A percentile compares a stretch with the other conserved stretches of the same genome.
These are phyloP conservation scores for Mesoclemmys tuberculata DNA, from an alignment of 2,113 vertebrate species.

Conservation along the genomic window DNA sequence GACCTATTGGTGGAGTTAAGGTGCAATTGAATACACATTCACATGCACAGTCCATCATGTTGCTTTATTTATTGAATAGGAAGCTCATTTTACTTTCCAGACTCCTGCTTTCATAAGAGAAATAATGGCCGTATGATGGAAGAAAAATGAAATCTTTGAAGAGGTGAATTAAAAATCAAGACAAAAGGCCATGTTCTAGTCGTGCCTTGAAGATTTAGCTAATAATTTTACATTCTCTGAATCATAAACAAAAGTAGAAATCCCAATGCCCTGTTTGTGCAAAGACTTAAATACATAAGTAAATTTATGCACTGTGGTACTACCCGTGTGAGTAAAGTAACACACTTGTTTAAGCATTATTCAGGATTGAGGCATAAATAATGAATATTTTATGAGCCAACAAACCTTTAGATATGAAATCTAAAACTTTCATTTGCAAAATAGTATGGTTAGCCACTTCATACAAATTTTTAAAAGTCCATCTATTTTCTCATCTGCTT, in stretches of 20 bases:
- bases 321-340: background rate
- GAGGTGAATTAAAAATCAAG: background rate
- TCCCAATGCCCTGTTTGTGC: background rate
- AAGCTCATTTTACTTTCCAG: background rate
- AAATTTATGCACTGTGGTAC: background rate
- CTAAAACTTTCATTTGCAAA: background rate
- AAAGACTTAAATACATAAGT: background rate
- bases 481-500: background rate
- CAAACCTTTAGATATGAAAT: background rate
- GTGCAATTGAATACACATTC: background rate
- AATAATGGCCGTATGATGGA: background rate
- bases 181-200: background rate
- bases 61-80: background rate
- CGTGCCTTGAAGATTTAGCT: background rate
- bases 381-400: background rate
- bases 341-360: background rate
- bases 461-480: background rate
- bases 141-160: background rate
- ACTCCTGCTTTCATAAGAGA: background rate
- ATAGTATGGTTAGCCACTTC: background rate
- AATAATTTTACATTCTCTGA: background rate
- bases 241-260: background rate
- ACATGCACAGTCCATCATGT: background rate
- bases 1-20: rapidly evolving
- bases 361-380: background rate